Evolutionary conservation across 2,888 invertebrate genomes (phyloP).

Genomic region (Aromia moschata): DNA sequence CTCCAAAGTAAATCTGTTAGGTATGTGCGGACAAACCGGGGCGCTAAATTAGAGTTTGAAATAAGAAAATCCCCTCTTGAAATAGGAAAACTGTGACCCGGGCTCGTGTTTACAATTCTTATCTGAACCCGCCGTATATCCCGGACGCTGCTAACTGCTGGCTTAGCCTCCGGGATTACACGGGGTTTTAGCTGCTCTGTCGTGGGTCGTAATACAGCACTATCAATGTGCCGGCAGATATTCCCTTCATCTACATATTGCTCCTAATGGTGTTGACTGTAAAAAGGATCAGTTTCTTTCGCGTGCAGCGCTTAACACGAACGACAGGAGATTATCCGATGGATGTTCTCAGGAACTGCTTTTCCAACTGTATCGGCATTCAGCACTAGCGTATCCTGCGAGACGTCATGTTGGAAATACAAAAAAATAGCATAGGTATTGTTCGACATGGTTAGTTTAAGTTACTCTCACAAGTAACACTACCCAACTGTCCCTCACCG

Average conservation of each 20-base stretch:
- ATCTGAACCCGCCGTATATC: constrained; percentile 29
- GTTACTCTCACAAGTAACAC: too few species aligned
- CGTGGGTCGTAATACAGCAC: constrained; percentile 4
- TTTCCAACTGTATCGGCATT: too few species aligned
- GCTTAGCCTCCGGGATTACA: constrained; percentile 27
- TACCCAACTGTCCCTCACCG: too few species aligned
- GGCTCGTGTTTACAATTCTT: constrained; percentile 25
- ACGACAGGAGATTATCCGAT: neutral
- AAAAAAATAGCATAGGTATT: too few species aligned
- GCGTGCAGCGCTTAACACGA: too few species aligned
- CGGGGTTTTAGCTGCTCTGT: constrained; percentile 11
- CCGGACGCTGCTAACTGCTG: constrained; percentile 26
- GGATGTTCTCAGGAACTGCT: too few species aligned
- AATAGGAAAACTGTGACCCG: constrained; percentile 9
- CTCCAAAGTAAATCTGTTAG: neutral
- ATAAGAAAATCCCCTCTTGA: constrained; percentile 8
- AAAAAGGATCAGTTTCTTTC: neutral
- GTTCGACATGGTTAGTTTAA: too few species aligned
- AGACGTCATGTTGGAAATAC: too few species aligned
- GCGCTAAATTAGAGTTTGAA: constrained; percentile 13
- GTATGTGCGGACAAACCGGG: neutral
- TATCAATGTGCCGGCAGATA: constrained; percentile 1
- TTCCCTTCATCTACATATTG: neutral
- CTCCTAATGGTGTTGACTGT: neutral
- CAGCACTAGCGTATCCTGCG: too few species aligned